Evolutionary conservation across 2,113 vertebrate genomes (phyloP), one percentile per base, ranked within the genome.

Genomic region (Mungos mungo): DNA sequence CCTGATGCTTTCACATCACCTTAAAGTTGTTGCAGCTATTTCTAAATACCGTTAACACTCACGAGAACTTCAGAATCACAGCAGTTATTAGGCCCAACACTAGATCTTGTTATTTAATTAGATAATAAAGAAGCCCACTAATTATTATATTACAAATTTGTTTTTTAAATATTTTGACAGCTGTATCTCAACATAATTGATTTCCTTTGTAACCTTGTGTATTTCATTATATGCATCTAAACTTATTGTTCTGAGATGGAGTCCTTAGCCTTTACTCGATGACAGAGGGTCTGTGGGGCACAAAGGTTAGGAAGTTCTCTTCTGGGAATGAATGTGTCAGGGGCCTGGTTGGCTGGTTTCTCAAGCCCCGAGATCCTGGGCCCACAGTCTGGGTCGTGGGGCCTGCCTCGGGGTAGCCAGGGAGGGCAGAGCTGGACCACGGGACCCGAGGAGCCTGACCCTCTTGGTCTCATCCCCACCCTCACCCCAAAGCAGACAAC

Each of bases 401-500:
- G 33, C 41, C 29, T 77, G 31, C 57, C 50, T 88, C 11, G 0
- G 7, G 92, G n/a, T 35, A 66, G 47, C 18, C 35, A 23, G 21
- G 47, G 47, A 74, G 38, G n/a, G 45, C 0, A 9, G 33, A 35
- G 25, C 18, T 38, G 91, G 41, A 1, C 19, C 2, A 15, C 45
- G 25, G 14, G 31, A 41, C 3, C 47, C 2, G 3, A 84, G 76
- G 23, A 33, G 27, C 31, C 72, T 27, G 68, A 77, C 52, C 38
- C 41, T 90, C 47, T 66, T 50, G 38, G 9, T 72, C 87, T 83
- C 23, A 4, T 25, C 9, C 14, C 25, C 23, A 11, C 3, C 27
- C 54, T 18, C 2, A 47, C 68, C 79, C 52, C 63, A 33, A 77
- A 47, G 71, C 93, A 65, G 99, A 99, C 90, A 99, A 99, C 41